phyloP scores from a whole-genome alignment of 92 coral and sea anemone species.

The Zoanthus sansibaricus region DNA sequence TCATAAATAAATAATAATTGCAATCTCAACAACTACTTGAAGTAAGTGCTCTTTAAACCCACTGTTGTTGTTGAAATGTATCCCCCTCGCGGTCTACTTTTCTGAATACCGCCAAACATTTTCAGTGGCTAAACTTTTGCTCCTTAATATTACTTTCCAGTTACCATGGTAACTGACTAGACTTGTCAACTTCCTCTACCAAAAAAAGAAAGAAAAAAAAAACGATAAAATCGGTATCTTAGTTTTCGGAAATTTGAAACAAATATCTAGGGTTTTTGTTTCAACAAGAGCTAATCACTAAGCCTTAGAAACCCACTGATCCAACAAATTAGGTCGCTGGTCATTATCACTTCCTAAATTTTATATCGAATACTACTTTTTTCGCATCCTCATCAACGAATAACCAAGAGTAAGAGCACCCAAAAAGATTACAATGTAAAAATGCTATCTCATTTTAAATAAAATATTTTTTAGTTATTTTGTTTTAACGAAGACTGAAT shows the following conservation, averaged over 20 bases:
- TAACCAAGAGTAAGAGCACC: neutral
- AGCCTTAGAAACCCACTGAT: neutral
- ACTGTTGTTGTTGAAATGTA: neutral
- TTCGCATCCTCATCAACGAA: neutral
- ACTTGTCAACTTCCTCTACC: neutral
- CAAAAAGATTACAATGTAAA: neutral
- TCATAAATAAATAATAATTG: slow-evolving; percentile 2
- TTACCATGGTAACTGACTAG: slow-evolving; percentile 1
- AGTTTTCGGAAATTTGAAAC: neutral
- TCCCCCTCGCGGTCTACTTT: neutral
- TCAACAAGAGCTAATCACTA: neutral
- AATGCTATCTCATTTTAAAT: neutral
- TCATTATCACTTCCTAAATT: neutral
- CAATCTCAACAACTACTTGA: neutral
- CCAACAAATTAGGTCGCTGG: neutral
- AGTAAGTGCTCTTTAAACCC: neutral
- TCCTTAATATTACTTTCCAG: neutral
- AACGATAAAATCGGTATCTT: neutral
- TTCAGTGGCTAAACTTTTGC: neutral
- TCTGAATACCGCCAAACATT: neutral
- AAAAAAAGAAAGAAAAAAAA: neutral
- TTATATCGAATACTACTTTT: neutral
- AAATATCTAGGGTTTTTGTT: neutral
- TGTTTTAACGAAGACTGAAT: neutral
- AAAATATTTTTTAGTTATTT: neutral